Conservation (phyloP, 1,140 invertebrate species). For the Drosophila obscura region DNA sequence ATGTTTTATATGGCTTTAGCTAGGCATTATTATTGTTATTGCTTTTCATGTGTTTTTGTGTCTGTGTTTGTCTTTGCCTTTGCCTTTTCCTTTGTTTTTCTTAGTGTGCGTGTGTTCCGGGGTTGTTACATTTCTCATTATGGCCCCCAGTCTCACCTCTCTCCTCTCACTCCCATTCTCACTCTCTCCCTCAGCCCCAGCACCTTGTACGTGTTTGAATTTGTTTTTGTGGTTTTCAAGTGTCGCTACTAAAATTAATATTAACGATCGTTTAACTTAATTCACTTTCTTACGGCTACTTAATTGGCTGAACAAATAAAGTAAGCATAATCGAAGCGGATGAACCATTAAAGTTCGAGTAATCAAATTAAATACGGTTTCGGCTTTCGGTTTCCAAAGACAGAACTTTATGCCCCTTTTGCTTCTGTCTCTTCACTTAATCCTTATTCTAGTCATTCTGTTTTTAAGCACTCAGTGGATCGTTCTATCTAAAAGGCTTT, state of each 20-base stretch:
- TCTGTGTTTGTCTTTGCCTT: conserved; percentile 23
- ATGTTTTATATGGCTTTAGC: conserved; percentile 58
- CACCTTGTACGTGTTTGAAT: conserved; percentile 2
- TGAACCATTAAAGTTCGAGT: background rate
- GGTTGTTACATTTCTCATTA: conserved; percentile 41
- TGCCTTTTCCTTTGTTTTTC: conserved; percentile 22
- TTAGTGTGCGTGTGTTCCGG: conserved; percentile 30
- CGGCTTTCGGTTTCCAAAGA: no score
- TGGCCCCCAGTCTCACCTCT: background rate
- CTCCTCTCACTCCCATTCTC: no score
- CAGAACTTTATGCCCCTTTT: no score
- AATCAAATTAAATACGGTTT: no score
- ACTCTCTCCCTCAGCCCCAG: no score
- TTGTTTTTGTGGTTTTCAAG: conserved; percentile 70
- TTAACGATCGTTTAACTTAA: conserved; percentile 72
- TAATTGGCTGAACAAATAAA: conserved; percentile 33
- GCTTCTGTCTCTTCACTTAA: no score
- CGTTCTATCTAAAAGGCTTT: no score
- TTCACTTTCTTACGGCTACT: conserved; percentile 22
- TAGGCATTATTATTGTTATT: conserved; percentile 63
- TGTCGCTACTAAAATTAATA: conserved; percentile 63
- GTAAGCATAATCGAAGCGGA: background rate
- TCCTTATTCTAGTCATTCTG: no score
- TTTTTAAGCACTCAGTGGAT: no score
- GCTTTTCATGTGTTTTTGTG: conserved; percentile 19